These are phyloP conservation scores for Champsocephalus gunnari DNA, from an alignment of 2,797 vertebrate species.

Conservation along the genomic window DNA sequence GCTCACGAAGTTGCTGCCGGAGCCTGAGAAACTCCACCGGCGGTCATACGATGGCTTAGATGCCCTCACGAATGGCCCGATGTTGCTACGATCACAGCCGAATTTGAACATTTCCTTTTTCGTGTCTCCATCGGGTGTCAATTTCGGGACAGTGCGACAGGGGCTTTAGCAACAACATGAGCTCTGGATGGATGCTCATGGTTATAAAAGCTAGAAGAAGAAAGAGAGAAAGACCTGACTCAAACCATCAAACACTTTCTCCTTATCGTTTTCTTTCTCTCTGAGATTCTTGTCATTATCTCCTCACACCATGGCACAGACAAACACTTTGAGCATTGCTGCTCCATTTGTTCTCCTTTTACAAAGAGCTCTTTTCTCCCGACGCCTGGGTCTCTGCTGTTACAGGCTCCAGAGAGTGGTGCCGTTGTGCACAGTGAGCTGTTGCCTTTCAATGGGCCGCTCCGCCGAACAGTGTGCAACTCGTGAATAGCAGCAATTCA, in stretches of 20 bases:
- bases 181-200: constrained; percentile 9
- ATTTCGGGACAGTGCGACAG: too few species aligned
- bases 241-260: constrained; percentile 37
- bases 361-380: constrained; percentile 71
- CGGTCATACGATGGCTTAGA: too few species aligned
- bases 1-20: too few species aligned
- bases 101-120: too few species aligned
- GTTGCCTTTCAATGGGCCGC: constrained; percentile 49
- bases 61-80: too few species aligned
- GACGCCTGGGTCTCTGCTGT: constrained; percentile 50
- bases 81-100: too few species aligned
- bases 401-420: constrained; percentile 26
- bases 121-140: too few species aligned
- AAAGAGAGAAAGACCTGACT: constrained; percentile 43
- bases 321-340: constrained; percentile 54
- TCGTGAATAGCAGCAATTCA: constrained; percentile 66
- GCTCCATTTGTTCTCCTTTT: constrained; percentile 66
- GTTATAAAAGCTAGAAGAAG: constrained; percentile 20
- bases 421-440: constrained; percentile 50
- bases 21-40: too few species aligned
- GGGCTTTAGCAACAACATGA: not conserved
- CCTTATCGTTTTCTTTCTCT: constrained; percentile 29
- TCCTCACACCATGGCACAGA: constrained; percentile 56
- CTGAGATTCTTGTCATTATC: constrained; percentile 59
- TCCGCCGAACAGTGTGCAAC: constrained; percentile 46